Percentiles rank a stretch among this genome's conserved stretches.
phyloP scores from a whole-genome alignment of 2,113 vertebrate genomes.

The Scomber scombrus region DNA sequence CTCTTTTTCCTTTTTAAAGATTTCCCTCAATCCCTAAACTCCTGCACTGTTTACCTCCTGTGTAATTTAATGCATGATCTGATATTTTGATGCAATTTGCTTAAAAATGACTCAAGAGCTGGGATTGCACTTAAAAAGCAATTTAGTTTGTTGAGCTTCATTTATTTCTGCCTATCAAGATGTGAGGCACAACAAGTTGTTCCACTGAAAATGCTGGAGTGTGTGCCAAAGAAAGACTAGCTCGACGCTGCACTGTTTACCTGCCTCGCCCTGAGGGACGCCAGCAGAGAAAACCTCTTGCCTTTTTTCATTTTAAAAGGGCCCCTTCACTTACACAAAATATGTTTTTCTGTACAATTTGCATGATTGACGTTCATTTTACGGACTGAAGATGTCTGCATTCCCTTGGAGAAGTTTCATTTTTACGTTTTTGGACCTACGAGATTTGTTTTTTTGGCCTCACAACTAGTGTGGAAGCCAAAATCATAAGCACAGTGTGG shows the following conservation, averaged over 20 bases:
- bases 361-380: too few relatives aligned
- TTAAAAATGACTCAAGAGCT: conserved; percentile 59
- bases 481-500: neutral
- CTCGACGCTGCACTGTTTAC: conserved; percentile 35
- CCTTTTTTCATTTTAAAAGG: neutral
- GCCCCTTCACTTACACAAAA: too few relatives aligned
- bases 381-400: too few relatives aligned
- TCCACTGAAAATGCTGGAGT: conserved; percentile 37
- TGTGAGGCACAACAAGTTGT: conserved; percentile 34
- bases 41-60: conserved; percentile 23
- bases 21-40: too few relatives aligned
- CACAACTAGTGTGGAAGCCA: neutral
- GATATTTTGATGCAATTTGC: conserved; percentile 71
- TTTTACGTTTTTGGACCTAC: too few relatives aligned
- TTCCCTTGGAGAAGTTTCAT: too few relatives aligned
- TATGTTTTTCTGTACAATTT: too few relatives aligned
- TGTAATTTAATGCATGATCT: conserved; percentile 59
- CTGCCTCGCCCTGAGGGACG: conserved; percentile 32
- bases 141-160: conserved; percentile 60
- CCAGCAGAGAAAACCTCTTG: neutral
- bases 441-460: too few relatives aligned
- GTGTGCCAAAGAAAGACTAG: conserved; percentile 16
- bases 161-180: conserved; percentile 54
- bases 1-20: too few relatives aligned
- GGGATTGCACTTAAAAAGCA: conserved; percentile 69